A percentile compares a stretch with the other conserved stretches of the same genome.
Evolutionary conservation across 2,797 vertebrate species (phyloP).

Genomic region (Coregonus ussuriensis): DNA sequence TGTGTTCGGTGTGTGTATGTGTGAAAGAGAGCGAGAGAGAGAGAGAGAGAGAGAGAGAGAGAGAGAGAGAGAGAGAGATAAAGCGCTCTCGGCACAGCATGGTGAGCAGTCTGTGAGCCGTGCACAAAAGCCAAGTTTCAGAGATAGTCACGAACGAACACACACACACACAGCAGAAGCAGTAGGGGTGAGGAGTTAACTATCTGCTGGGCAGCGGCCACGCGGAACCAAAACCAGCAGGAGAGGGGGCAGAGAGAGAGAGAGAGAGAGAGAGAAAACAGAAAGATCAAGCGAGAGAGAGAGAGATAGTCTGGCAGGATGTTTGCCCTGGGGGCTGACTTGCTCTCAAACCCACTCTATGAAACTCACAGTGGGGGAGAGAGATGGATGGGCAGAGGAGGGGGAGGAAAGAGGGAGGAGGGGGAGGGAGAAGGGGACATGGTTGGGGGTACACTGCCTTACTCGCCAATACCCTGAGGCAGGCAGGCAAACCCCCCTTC

Average conservation of each 20-base stretch:
- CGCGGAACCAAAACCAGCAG: constrained; percentile 52
- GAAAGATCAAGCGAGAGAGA: constrained; percentile 33
- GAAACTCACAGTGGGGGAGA: constrained; percentile 52
- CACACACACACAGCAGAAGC: constrained; percentile 59
- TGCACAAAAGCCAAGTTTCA: constrained; percentile 28
- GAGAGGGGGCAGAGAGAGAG: constrained; percentile 14
- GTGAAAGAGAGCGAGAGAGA: constrained; percentile 28
- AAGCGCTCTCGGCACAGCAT: constrained; percentile 70
- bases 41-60: constrained; percentile 59
- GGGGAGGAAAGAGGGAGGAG: constrained; percentile 15
- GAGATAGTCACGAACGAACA: constrained; percentile 33
- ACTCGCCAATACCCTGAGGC: background rate
- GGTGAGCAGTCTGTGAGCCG: constrained; percentile 55
- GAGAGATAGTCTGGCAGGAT: constrained; percentile 29
- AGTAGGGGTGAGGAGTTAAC: constrained; percentile 73
- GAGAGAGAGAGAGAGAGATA: constrained; percentile 61
- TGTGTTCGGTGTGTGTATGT: constrained; percentile 67
- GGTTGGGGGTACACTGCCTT: constrained; percentile 33
- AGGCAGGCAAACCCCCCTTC: background rate
- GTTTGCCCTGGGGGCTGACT: constrained; percentile 54
- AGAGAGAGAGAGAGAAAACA: constrained; percentile 26
- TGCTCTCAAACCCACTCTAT: constrained; percentile 58
- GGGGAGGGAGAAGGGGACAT: constrained; percentile 45
- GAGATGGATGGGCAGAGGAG: background rate
- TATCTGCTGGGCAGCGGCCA: constrained; percentile 61